Base-by-base conservation (phyloP, 2,888 invertebrate species). In the Microplitis deprimator region DNA sequence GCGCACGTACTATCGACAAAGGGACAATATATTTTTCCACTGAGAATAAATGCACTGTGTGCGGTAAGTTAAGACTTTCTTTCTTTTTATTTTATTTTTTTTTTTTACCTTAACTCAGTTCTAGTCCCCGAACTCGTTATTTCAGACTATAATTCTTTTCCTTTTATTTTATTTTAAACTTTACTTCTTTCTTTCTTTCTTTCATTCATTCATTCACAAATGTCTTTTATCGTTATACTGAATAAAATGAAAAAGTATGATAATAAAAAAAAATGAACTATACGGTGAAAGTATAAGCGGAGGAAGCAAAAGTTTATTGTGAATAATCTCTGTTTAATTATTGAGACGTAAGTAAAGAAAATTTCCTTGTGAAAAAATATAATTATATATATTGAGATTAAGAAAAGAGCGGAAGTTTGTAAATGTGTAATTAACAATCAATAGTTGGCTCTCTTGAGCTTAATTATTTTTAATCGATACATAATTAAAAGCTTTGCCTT, bases 1-100 rank as follows among this genome's bases (percentile, higher is more conserved):
- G 41, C 68, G 67, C 70, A 70, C 20, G 50, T 59, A 17, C 17
- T 59, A 50, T 17, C 50, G 70, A 50, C 70, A 50, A 50, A 29
- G 65, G 65, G 65, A 65, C 38, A 65, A 65, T 41, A 6, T 41
- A 60, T 72, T 71, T 17, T 72, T 72, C 72, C 10, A 8, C 40
- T 50, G 13, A 50, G 67, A 62, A 39, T 50, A 50, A 62, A 68
- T 62, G 68, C 39, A 17, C 64, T 50, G 73, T 73, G 60, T 60
- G 20, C 20, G 65, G 41, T 64, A 73, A 73, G 73, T 73, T 61
- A 59, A 20, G 17, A 67, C 64, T 20, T 39, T 41, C n/a, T 60
- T 61, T 62, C n/a, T 61, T 62, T 62, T 70, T 73, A 61, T 38
- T 73, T 73, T 1, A 8, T 6, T n/a, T 62, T 17, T 65, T 65